Evolutionary conservation across 2,113 vertebrate genomes (phyloP), one percentile per base, ranked within the genome.

Genomic region (Psilopsiagon aymara): DNA sequence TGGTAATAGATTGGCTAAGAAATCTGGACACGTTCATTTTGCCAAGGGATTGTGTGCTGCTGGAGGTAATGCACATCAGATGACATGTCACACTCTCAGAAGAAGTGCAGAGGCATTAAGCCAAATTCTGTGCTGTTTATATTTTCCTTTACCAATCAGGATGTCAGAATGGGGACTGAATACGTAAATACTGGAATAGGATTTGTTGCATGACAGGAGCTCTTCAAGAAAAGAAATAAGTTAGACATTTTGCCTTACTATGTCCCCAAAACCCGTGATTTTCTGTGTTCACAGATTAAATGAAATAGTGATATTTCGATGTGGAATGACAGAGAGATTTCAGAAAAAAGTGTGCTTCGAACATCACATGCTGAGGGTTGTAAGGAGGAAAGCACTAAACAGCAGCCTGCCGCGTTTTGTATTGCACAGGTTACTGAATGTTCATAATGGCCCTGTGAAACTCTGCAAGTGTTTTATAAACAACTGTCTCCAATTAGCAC

Each of bases 1-100:
- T 82, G 90, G 90, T 96, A 97, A 97, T 90, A 94, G 82, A 80
- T 52, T 90, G 82, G 28, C 94, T 98, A 67, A 95, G 95, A 97
- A 97, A 92, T 92, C 95, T 88, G 93, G 90, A 97, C 96, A 98
- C 29, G 62, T 91, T 96, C 76, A 57, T 94, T 46, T 62, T 94
- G 83, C 90, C 95, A 93, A 91, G 95, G 93, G 96, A 97, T 82
- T 4, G 6, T 76, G 89, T 92, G 84, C 89, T 85, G 91, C 97
- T 97, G 90, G 91, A 97, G 96, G 96, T 96, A 97, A 96, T 91
- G 94, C 94, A 95, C 92, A 97, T 96, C 94, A 91, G 97, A 98
- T 92, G 96, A 98, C 95, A 97, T 98, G 96, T 97, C 97, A 96
- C 92, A 95, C 68, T 97, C 91, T 84, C 88, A 63, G 88, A 93